Base-by-base conservation (phyloP, 2,888 invertebrate species). In the Catonia carolina region DNA sequence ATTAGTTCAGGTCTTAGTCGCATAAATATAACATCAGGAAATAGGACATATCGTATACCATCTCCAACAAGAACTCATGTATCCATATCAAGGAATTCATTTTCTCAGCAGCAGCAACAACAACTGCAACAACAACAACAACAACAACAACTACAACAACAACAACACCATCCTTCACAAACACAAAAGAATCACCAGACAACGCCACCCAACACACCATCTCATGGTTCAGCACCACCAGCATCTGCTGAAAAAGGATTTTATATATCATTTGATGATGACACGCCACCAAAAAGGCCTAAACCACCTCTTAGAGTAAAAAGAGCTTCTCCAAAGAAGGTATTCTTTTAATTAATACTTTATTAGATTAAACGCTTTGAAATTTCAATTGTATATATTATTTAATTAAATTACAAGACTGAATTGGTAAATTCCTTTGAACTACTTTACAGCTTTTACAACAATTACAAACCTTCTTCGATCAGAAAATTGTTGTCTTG, bases 201-300 rank as follows among this genome's bases (percentile, higher is more conserved):
- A 1, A 17, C 35, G 5, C 42, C 23, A 2, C 15, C 39, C 14
- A 20, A 51, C 14, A 17, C 35, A 35, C 17, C 18, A 20, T n/a
- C n/a, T n/a, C n/a, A n/a, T n/a, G n/a, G n/a, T n/a, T n/a, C n/a
- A n/a, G n/a, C n/a, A n/a, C n/a, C n/a, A n/a, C n/a, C n/a, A n/a
- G n/a, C n/a, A n/a, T 10, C 37, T 14, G 61, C 62, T 18, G 87
- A 89, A 70, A 89, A 90, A 72, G 89, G 90, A 27, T 96, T 96
- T 75, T 95, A 95, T 73, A 91, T 96, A 69, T 89, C 92, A 51
- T 93, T 96, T 71, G 93, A 93, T 70, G 85, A 88, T 70, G 89
- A 89, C 56, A 84, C 70, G 14, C 68, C 85, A 67, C 91, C 92
- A 14, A 89, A 89, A 70, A 79, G 91, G 68, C 90, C 92, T 14